A percentile compares a stretch with the other conserved stretches of the same genome.
phyloP scores from a whole-genome alignment of 2,113 vertebrate genomes.

The Aspiorhynchus laticeps region DNA sequence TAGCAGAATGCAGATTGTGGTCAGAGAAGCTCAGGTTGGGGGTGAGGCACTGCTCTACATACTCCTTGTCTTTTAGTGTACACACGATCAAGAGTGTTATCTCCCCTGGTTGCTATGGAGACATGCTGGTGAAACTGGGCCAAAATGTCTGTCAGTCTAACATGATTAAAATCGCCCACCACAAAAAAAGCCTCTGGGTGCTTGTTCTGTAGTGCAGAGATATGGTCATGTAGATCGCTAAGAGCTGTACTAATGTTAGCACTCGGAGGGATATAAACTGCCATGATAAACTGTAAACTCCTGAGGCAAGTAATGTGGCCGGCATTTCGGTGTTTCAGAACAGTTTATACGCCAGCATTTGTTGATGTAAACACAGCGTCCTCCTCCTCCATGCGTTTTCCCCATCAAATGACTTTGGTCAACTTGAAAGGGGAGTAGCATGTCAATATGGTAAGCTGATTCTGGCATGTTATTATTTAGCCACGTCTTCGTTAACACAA shows the following conservation, averaged over 20 bases:
- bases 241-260: not conserved
- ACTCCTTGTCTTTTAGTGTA: too few species aligned
- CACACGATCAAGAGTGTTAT: too few species aligned
- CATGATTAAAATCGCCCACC: not conserved
- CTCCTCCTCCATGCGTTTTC: too few species aligned
- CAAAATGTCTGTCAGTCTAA: too few species aligned
- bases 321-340: not conserved
- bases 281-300: not conserved
- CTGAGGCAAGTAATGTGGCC: not conserved
- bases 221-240: not conserved
- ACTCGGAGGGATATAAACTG: not conserved
- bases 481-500: too few species aligned
- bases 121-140: too few species aligned
- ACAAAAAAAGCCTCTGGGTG: not conserved
- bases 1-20: not conserved
- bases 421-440: too few species aligned
- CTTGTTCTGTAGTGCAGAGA: not conserved
- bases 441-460: too few species aligned
- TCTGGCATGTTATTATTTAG: too few species aligned
- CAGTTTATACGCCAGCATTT: not conserved
- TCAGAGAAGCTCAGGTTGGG: not conserved
- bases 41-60: not conserved
- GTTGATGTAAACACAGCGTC: not conserved
- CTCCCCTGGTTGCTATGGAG: too few species aligned
- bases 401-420: too few species aligned